Evolutionary conservation across 2,797 vertebrate species (phyloP).

Genomic region (Catostomus latipinnis): DNA sequence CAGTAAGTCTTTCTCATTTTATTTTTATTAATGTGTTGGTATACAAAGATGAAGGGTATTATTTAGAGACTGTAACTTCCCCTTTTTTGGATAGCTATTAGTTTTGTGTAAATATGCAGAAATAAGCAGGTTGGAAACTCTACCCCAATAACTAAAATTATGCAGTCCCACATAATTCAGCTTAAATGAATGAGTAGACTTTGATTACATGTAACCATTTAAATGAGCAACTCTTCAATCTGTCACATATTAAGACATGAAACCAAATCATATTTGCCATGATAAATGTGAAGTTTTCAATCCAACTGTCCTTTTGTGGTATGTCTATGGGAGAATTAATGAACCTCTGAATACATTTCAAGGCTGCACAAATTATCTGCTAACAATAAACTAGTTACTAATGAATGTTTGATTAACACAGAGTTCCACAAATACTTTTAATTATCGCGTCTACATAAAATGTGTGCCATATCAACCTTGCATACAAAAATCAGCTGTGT

Average conservation of each 20-base stretch:
- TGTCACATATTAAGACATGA: slow-evolving; percentile 46
- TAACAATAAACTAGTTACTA: slow-evolving; percentile 32
- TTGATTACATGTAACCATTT: slow-evolving; percentile 47
- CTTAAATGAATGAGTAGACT: slow-evolving; percentile 48
- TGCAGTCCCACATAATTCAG: slow-evolving; percentile 11
- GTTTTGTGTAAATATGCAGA: slow-evolving; percentile 28
- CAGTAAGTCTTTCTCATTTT: too few species aligned
- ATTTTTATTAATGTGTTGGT: too few species aligned
- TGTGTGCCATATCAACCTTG: neutral
- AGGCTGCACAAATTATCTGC: slow-evolving; percentile 23
- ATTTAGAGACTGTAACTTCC: neutral
- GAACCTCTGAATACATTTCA: slow-evolving; percentile 46
- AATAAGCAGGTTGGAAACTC: slow-evolving; percentile 27
- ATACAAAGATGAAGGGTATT: neutral
- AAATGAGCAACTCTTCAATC: slow-evolving; percentile 53
- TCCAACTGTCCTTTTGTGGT: slow-evolving; percentile 44
- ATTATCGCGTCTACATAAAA: slow-evolving; percentile 5
- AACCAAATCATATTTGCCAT: slow-evolving; percentile 48
- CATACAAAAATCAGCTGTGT: slow-evolving; percentile 47
- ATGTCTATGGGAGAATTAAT: slow-evolving; percentile 43
- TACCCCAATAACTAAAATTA: slow-evolving; percentile 20
- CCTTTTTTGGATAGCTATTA: slow-evolving; percentile 8
- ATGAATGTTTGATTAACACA: slow-evolving; percentile 30
- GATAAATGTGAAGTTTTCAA: slow-evolving; percentile 53
- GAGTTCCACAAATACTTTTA: slow-evolving; percentile 29